Conservation (phyloP, 2,888 invertebrate genomes). For the Perdita meconis region DNA sequence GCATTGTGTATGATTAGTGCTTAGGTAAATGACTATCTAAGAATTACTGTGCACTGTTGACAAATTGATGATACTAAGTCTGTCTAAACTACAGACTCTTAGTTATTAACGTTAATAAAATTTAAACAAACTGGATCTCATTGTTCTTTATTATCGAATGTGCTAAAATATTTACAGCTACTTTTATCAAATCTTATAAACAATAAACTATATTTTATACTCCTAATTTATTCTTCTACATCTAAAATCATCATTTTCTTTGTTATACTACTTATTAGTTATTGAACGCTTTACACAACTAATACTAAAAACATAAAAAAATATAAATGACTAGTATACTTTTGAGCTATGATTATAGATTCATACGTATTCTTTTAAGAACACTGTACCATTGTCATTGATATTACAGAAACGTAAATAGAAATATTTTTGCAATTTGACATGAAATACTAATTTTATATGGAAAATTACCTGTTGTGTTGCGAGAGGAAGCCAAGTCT, state of each 20-base stretch:
- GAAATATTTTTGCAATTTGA: not conserved
- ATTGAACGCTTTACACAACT: not conserved
- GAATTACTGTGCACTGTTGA: too few species aligned
- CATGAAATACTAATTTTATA: not conserved
- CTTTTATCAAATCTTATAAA: not conserved
- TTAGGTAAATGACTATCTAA: too few species aligned
- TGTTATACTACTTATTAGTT: not conserved
- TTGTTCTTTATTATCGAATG: not conserved
- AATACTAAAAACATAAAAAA: too few species aligned
- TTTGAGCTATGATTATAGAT: too few species aligned
- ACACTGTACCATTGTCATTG: too few species aligned
- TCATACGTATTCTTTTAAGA: too few species aligned
- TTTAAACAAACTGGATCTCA: not conserved
- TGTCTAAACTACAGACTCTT: too few species aligned
- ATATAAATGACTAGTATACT: too few species aligned
- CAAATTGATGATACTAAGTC: too few species aligned
- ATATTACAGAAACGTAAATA: not conserved
- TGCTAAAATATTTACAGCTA: not conserved
- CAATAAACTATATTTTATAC: not conserved
- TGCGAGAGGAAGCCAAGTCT: conserved; percentile 92
- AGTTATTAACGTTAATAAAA: not conserved
- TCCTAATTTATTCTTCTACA: not conserved
- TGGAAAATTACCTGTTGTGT: conserved; percentile 90
- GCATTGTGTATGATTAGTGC: too few species aligned
- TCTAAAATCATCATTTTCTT: not conserved